Conservation (phyloP, 64 coral and sea anemone genomes). For the Stylophora pistillata region DNA sequence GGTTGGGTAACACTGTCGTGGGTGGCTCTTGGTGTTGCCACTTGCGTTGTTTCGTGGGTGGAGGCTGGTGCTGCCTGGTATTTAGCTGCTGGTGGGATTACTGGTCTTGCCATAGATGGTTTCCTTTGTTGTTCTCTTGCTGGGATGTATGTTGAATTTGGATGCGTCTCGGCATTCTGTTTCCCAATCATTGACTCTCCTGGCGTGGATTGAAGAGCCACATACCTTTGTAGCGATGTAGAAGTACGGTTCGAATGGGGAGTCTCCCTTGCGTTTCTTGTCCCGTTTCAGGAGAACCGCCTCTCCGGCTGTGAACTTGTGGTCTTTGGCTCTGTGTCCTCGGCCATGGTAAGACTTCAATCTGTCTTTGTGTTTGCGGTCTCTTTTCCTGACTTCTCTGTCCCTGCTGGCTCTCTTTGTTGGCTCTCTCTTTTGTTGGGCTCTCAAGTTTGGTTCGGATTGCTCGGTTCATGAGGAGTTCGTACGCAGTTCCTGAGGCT, state of each 20-base stretch:
- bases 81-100: slow-evolving; percentile 13
- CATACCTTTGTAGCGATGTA: slow-evolving; percentile 10
- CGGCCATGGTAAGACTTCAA: slow-evolving; percentile 1
- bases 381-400: neutral
- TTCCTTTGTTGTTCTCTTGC: slow-evolving; percentile 29
- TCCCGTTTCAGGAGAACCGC: slow-evolving; percentile 32
- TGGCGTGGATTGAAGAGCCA: slow-evolving; percentile 8
- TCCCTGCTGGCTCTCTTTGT: neutral
- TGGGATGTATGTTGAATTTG: slow-evolving; percentile 36
- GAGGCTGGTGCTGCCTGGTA: neutral
- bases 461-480: too few species aligned
- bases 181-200: slow-evolving; percentile 9
- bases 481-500: too few species aligned
- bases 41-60: slow-evolving; percentile 1
- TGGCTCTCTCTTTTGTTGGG: too few species aligned
- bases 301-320: slow-evolving; percentile 30
- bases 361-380: neutral
- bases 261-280: slow-evolving; percentile 30
- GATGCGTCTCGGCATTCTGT: slow-evolving; percentile 32
- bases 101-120: slow-evolving; percentile 4
- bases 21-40: slow-evolving; percentile 17
- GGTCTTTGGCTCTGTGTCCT: slow-evolving; percentile 25
- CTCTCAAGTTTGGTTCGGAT: too few species aligned
- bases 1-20: neutral
- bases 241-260: slow-evolving; percentile 39